Evolutionary conservation across 2,797 vertebrate species (phyloP).

Genomic region (Novumbra hubbsi): DNA sequence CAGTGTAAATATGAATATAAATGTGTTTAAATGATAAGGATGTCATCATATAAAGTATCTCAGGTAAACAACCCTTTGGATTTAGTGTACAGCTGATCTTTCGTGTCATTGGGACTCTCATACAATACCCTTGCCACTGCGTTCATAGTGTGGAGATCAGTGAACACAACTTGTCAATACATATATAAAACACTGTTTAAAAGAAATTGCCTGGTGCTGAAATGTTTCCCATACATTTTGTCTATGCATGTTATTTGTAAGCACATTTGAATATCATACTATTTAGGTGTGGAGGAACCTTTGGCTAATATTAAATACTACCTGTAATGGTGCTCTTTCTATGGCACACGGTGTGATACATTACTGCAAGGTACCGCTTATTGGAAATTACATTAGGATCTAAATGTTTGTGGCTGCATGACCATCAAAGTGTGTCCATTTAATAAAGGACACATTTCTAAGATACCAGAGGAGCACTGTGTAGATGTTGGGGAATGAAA

Average conservation of each 20-base stretch:
- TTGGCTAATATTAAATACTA: background rate
- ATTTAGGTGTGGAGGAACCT: background rate
- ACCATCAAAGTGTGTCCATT: conserved; percentile 26
- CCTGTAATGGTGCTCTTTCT: background rate
- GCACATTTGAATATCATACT: conserved; percentile 21
- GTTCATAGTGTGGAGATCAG: conserved; percentile 56
- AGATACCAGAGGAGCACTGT: background rate
- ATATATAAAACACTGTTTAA: conserved; percentile 17
- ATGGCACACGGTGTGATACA: background rate
- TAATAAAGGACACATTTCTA: conserved; percentile 3
- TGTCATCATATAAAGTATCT: conserved; percentile 26
- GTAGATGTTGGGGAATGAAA: background rate
- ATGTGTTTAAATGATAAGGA: background rate
- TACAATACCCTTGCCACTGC: conserved; percentile 42
- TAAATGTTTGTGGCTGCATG: conserved; percentile 20
- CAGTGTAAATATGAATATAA: conserved; percentile 3
- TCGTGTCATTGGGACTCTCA: conserved; percentile 30
- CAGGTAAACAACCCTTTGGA: conserved; percentile 40
- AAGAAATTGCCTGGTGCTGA: conserved; percentile 21
- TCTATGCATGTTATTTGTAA: conserved; percentile 16
- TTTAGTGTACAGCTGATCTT: conserved; percentile 29
- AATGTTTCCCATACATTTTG: conserved; percentile 21
- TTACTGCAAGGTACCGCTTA: background rate
- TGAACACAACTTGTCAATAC: conserved; percentile 19
- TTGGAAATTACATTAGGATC: background rate